Evolutionary conservation across 1,140 invertebrate genomes (phyloP).

Genomic region (Drosophila lini): DNA sequence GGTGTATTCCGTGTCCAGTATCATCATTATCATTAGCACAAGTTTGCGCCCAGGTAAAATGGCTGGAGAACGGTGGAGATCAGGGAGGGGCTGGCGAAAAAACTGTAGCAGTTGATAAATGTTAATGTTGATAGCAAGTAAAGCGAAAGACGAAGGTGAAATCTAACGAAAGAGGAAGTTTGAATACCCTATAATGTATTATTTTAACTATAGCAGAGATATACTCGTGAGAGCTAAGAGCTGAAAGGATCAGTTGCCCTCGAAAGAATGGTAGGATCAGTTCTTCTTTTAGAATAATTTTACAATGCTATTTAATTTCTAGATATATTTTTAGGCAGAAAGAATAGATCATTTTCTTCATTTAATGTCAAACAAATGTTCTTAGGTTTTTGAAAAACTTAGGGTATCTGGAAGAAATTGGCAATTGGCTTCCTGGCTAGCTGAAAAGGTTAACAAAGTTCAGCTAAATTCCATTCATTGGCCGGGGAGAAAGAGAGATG

Average conservation of each 20-base stretch:
- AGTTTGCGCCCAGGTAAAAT: conserved; percentile 57
- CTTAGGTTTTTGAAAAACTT: not conserved
- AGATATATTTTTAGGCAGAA: too few species aligned
- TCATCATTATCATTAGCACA: conserved; percentile 81
- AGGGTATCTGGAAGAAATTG: conserved; percentile 61
- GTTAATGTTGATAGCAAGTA: conserved; percentile 77
- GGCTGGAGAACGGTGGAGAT: not conserved
- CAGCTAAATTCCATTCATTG: conserved; percentile 78
- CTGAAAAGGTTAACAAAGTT: conserved; percentile 75
- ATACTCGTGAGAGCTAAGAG: not conserved
- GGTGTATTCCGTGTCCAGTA: conserved; percentile 48
- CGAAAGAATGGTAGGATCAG: too few species aligned
- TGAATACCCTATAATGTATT: conserved; percentile 41
- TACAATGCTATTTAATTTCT: too few species aligned
- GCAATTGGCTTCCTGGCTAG: conserved; percentile 71
- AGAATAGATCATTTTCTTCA: too few species aligned
- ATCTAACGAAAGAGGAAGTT: not conserved
- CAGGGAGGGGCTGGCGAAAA: conserved; percentile 24
- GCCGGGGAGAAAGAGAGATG: conserved; percentile 27
- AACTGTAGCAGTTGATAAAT: conserved; percentile 82
- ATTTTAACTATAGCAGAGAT: not conserved
- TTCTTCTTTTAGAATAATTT: too few species aligned
- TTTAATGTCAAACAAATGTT: not conserved
- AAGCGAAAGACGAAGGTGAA: conserved; percentile 27
- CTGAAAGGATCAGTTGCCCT: too few species aligned